A percentile compares a stretch with the other conserved stretches of the same genome.
These are phyloP conservation scores for Microtus oregoni DNA, from an alignment of 2,113 vertebrate species.

Conservation along the genomic window DNA sequence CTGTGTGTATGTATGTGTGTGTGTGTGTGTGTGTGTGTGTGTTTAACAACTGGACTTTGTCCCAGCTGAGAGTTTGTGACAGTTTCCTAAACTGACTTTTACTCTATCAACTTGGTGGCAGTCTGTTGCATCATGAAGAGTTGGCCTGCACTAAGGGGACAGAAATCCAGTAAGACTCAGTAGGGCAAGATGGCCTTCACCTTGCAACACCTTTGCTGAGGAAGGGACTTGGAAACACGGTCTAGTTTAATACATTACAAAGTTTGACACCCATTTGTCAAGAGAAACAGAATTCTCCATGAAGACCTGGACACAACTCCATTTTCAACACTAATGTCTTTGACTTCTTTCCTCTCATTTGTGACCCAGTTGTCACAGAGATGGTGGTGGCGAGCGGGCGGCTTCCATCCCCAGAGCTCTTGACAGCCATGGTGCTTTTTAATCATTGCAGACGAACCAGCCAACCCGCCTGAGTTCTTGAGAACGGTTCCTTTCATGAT, in stretches of 20 bases:
- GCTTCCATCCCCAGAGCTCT: slow-evolving; percentile 1
- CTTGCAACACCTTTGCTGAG: background rate
- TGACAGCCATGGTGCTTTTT: background rate
- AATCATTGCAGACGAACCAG: background rate
- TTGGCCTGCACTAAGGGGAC: background rate
- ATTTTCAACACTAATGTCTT: background rate
- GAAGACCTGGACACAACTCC: background rate
- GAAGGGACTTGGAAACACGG: background rate
- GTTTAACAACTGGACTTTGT: background rate
- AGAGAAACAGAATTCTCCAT: slow-evolving; percentile 2
- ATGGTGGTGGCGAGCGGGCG: background rate
- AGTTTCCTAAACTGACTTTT: background rate
- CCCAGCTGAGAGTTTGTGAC: background rate
- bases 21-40: background rate
- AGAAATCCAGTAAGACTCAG: background rate
- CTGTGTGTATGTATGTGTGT: background rate
- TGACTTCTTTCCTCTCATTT: background rate
- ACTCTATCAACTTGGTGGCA: background rate
- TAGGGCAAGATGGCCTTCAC: background rate
- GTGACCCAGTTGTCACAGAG: background rate
- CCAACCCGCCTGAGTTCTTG: background rate
- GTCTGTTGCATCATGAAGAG: background rate
- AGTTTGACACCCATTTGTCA: background rate
- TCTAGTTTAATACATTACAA: background rate
- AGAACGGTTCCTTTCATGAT: background rate